phyloP scores from a whole-genome alignment of 2,113 vertebrate species.

The Platanista minor region DNA sequence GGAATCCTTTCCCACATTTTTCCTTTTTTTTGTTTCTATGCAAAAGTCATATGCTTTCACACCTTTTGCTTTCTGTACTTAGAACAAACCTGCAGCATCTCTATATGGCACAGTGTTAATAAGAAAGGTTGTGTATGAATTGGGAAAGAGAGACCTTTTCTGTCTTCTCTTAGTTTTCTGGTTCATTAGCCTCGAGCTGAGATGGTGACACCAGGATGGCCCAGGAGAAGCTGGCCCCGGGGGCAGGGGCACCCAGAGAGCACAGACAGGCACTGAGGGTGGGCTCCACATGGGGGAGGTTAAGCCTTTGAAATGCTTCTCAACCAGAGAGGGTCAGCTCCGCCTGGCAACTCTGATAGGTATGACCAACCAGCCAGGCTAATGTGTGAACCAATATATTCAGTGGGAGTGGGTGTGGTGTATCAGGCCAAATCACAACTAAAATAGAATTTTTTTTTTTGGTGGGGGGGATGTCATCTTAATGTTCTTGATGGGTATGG shows the following conservation, averaged over 20 bases:
- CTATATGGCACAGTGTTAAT: background rate
- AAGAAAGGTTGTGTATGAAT: background rate
- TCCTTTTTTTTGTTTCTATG: background rate
- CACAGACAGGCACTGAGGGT: background rate
- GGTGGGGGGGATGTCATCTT: rapidly evolving
- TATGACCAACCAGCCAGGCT: background rate
- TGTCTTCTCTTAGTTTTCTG: background rate
- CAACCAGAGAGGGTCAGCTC: background rate
- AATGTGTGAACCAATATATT: background rate
- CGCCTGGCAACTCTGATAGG: background rate
- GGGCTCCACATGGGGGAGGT: background rate
- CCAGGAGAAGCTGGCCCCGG: background rate
- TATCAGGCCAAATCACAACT: background rate
- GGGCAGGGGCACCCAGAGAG: background rate
- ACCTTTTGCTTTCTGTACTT: background rate
- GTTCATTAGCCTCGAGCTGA: background rate
- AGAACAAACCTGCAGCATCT: background rate
- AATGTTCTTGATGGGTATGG: background rate
- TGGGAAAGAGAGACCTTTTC: too few species aligned
- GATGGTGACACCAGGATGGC: background rate
- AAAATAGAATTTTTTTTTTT: background rate
- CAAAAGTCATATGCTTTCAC: background rate
- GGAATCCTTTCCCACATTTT: background rate
- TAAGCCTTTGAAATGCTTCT: background rate
- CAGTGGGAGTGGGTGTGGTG: background rate